Evolutionary conservation across 2,888 invertebrate genomes (phyloP), one percentile per base, ranked within the genome.

Genomic region (Hirudinaria manillensis): DNA sequence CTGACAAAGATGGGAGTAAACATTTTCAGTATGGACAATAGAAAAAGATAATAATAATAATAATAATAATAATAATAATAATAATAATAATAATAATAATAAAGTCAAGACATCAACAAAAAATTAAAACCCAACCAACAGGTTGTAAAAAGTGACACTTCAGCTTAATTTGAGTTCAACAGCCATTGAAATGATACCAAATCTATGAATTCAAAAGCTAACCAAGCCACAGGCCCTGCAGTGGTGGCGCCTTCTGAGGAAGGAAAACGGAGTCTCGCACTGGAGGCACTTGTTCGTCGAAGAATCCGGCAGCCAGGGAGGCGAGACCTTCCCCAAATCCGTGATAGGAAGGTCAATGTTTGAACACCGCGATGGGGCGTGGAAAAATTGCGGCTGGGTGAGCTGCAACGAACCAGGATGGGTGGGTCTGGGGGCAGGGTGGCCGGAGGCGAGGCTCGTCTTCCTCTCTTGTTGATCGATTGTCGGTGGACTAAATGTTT

Each of bases 221-320:
- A 90, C 91, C 86, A 91, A 89, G 78, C 93, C 93, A 83, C 93
- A 93, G 70, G 92, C 92, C 74, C 93, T 87, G 83, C 93, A 94
- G 85, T 94, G 93, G 81, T 89, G 88, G 55, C 93, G 87, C 66
- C 93, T 88, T 83, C 91, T 91, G 72, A 93, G 89, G 78, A 93
- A 89, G 0, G 91, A 92, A 84, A 93, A 94, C 84, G 90, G 91
- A 68, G 88, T 85, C 77, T 90, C 90, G 83, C 94, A 94, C 79
- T 91, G 89, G 90, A 93, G 91, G 83, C 94, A 94, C 78, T 87
- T 88, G n/a, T 88, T 87, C 7, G 93, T 91, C 80, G 92, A 91
- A 3, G 89, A 88, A 84, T 94, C 94, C 0, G 93, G 93, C 73
- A 94, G 90, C 94, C 94, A 94, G 81, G 90, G 89, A 0, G 93